Conservation (phyloP, 2,113 vertebrate species). For the Pangasianodon hypophthalmus region DNA sequence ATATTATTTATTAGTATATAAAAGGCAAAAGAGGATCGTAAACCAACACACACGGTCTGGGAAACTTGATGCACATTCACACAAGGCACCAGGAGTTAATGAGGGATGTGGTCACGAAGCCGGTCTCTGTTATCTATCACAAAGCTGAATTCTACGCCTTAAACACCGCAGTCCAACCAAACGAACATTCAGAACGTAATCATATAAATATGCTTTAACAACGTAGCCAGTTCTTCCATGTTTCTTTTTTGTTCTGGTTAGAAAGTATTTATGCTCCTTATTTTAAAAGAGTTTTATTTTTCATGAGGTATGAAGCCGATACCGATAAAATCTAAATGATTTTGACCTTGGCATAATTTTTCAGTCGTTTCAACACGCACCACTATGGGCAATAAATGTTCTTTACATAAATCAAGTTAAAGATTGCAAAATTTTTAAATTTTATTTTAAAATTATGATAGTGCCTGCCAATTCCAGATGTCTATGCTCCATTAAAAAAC, state of each 20-base stretch:
- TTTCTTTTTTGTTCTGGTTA: slow-evolving; percentile 48
- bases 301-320: slow-evolving; percentile 25
- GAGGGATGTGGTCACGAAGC: slow-evolving; percentile 46
- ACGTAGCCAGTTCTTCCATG: slow-evolving; percentile 47
- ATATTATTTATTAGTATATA: slow-evolving; percentile 8
- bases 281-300: slow-evolving; percentile 19
- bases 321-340: background rate
- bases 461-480: slow-evolving; percentile 21
- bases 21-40: background rate
- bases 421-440: slow-evolving; percentile 2
- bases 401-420: slow-evolving; percentile 15
- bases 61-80: background rate
- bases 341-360: slow-evolving; percentile 14
- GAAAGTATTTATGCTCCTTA: slow-evolving; percentile 63
- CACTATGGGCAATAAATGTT: slow-evolving; percentile 7
- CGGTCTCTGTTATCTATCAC: slow-evolving; percentile 75
- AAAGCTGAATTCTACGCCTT: slow-evolving; percentile 67
- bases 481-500: background rate
- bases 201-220: slow-evolving; percentile 51
- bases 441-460: background rate
- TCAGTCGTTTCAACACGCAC: background rate
- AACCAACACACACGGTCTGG: background rate
- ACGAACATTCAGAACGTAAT: slow-evolving; percentile 59
- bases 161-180: slow-evolving; percentile 63
- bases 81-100: slow-evolving; percentile 32